Conservation (phyloP, 2,797 vertebrate species). For the Cirrhinus mrigala region DNA sequence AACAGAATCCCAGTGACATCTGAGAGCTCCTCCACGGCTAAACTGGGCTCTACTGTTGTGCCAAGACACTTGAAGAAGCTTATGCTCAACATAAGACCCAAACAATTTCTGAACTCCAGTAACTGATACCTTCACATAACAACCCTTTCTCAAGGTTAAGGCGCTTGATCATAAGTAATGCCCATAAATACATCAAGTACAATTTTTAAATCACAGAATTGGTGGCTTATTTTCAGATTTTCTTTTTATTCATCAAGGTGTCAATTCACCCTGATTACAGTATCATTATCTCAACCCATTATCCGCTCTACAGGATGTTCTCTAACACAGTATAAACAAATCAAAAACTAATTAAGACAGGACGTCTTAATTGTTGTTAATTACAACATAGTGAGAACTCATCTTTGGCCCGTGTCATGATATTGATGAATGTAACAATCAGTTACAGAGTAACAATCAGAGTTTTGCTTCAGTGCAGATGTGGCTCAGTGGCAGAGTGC, state of each 20-base stretch:
- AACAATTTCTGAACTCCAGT: constrained; percentile 73
- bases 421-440: constrained; percentile 7
- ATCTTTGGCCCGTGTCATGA: background rate
- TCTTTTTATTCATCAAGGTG: constrained; percentile 1
- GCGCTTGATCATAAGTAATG: constrained; percentile 56
- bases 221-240: constrained; percentile 28
- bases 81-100: constrained; percentile 64
- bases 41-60: constrained; percentile 69
- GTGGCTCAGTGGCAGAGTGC: no score
- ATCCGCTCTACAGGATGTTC: background rate
- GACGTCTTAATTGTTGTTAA: no score
- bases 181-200: constrained; percentile 51
- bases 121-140: constrained; percentile 62
- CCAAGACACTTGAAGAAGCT: constrained; percentile 75
- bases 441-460: no score
- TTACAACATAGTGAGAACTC: background rate
- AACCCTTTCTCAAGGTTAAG: constrained; percentile 62
- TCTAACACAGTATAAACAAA: background rate
- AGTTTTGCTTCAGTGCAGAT: no score
- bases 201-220: constrained; percentile 26
- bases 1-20: constrained; percentile 74
- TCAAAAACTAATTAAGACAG: background rate
- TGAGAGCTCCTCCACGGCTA: constrained; percentile 77
- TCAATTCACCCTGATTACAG: background rate
- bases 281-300: background rate